These are phyloP conservation scores for Micromussa lordhowensis DNA, from an alignment of 92 coral and sea anemone species.

Conservation along the genomic window DNA sequence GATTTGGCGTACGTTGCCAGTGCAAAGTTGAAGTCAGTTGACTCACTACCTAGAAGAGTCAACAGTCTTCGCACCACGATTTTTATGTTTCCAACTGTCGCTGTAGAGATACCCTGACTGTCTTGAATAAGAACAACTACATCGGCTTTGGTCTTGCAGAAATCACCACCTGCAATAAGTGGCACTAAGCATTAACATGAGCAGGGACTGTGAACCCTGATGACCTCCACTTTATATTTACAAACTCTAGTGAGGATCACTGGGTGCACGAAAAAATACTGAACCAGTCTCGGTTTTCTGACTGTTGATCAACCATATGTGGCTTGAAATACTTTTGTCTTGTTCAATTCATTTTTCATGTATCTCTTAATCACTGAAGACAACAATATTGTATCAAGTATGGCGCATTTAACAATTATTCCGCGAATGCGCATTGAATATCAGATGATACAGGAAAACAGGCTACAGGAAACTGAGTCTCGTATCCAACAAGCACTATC, in stretches of 20 bases:
- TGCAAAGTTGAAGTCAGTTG: slow-evolving; percentile 2
- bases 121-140: slow-evolving; percentile 29
- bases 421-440: too few relatives aligned
- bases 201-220: background rate
- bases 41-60: background rate
- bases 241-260: background rate
- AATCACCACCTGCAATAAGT: background rate
- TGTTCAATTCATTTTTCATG: too few relatives aligned
- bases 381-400: too few relatives aligned
- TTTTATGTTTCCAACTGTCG: slow-evolving; percentile 1
- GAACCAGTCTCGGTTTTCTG: too few relatives aligned
- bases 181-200: background rate
- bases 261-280: background rate
- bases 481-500: too few relatives aligned
- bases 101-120: slow-evolving; percentile 4
- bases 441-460: too few relatives aligned
- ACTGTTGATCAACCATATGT: too few relatives aligned
- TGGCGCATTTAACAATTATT: too few relatives aligned
- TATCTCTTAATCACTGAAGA: too few relatives aligned
- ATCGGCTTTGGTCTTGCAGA: slow-evolving; percentile 35
- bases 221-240: background rate
- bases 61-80: background rate
- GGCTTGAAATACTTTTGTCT: too few relatives aligned
- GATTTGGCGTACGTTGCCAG: slow-evolving; percentile 1
- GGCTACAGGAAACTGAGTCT: too few relatives aligned